phyloP scores from a whole-genome alignment of 2,888 invertebrate species.

The Hylaea fasciaria region DNA sequence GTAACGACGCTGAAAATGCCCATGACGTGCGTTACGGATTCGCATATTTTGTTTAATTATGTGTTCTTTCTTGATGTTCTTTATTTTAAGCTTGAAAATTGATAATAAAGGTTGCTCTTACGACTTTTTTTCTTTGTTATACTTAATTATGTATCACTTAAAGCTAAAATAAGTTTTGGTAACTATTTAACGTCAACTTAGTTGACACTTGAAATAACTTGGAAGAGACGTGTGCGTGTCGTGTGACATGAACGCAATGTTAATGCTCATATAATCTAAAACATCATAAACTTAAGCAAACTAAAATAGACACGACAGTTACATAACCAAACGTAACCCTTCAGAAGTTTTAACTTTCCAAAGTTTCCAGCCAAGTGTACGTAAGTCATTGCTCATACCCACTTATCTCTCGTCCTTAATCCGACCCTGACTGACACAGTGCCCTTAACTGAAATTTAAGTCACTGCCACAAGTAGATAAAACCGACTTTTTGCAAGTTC shows the following conservation, averaged over 20 bases:
- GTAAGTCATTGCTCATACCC: constrained; percentile 25
- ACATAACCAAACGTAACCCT: constrained; percentile 14
- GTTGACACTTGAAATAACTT: no score
- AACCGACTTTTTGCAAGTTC: constrained; percentile 48
- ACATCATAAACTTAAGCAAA: neutral
- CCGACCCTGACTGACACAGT: constrained; percentile 42
- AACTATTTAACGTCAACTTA: no score
- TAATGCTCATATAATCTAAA: neutral
- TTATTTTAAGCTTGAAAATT: no score
- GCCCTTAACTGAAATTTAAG: constrained; percentile 56
- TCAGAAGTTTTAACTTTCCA: constrained; percentile 20
- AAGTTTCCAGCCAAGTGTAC: constrained; percentile 17
- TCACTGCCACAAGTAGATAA: constrained; percentile 51
- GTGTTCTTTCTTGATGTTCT: no score
- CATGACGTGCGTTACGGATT: no score
- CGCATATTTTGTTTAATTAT: no score
- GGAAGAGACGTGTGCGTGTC: no score
- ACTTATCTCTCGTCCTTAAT: constrained; percentile 30
- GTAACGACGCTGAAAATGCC: neutral
- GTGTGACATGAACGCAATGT: no score
- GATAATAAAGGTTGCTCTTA: no score
- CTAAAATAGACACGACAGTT: constrained; percentile 3
- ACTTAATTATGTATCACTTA: no score
- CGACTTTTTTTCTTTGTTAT: no score
- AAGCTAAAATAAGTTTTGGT: no score